Percentiles rank a stretch among this genome's conserved stretches.
phyloP scores from a whole-genome alignment of 2,888 invertebrate species.

The Drosophila nr. perissopoda region DNA sequence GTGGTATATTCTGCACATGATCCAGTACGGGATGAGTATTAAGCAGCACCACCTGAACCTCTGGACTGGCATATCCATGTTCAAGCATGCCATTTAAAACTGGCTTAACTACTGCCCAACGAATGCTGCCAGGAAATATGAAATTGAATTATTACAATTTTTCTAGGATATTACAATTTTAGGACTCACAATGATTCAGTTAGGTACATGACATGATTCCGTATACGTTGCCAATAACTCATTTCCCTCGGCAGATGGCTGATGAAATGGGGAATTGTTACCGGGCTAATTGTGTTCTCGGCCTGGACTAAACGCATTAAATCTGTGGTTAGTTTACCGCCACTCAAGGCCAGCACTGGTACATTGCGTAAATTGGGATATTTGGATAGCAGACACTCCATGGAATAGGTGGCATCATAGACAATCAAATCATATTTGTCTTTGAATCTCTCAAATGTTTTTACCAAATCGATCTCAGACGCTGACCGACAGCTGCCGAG shows the following conservation, averaged over 20 bases:
- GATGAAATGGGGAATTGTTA: constrained; percentile 52
- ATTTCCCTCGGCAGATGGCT: constrained; percentile 50
- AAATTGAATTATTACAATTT: neutral
- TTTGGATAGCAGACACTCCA: constrained; percentile 47
- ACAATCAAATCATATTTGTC: constrained; percentile 56
- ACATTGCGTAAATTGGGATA: neutral
- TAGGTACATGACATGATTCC: constrained; percentile 55
- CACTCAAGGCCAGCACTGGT: constrained; percentile 61
- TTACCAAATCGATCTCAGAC: neutral
- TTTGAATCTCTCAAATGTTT: neutral
- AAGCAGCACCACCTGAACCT: constrained; percentile 71
- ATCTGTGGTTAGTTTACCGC: constrained; percentile 57
- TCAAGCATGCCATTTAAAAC: constrained; percentile 20
- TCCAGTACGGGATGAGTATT: constrained; percentile 81
- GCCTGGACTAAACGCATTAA: constrained; percentile 46
- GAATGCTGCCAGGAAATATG: constrained; percentile 22
- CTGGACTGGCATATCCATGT: neutral
- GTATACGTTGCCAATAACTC: constrained; percentile 56
- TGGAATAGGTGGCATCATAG: constrained; percentile 53
- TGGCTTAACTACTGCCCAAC: constrained; percentile 17
- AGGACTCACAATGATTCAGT: constrained; percentile 57
- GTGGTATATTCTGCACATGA: constrained; percentile 80
- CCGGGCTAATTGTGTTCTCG: constrained; percentile 56
- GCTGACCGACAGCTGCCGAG: constrained; percentile 53
- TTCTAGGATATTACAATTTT: neutral